Evolutionary conservation across 1,140 invertebrate species (phyloP), one percentile per base, ranked within the genome.

Genomic region (Venturia canescens): DNA sequence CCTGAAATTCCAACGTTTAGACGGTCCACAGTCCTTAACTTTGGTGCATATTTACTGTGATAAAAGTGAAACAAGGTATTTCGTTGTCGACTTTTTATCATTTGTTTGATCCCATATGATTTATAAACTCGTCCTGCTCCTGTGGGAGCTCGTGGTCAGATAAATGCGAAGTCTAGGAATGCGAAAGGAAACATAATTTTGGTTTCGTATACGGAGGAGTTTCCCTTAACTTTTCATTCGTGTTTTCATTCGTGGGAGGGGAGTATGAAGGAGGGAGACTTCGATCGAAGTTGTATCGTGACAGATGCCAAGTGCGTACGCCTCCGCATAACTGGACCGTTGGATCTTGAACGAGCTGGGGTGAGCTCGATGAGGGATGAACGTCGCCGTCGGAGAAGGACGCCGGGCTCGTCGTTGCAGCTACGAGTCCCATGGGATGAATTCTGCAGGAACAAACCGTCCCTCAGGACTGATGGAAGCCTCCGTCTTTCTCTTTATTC

Each of bases 391-490:
- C 23, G 23, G 27, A 50, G 31, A 67, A 67, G 44, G 48, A 50
- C 50, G 80, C 50, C 53, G 69, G 79, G 63, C 78, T 50, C 76
- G 81, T 18, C 69, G 78, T 66, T 7, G 23, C 16, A 29, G 63
- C 63, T 27, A 27, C 70, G 70, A 57, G 72, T 90, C 91, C 86
- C 91, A 77, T 44, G 90, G 89, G 90, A 66, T 15, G 63, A 90
- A 81, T 87, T 78, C 84, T 85, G 83, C 85, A 80, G 86, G 86
- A 88, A 90, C 90, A 91, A 91, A 90, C 87, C 85, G 83, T 90
- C 88, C 86, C 89, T 84, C 72, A 86, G 86, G 89, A 66, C 63
- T 16, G 26, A 1, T n/a, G 18, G 23, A 75, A 16, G 27, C 18
- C 23, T 29, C 21, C 50, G 29, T 23, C 34, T 60, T 38, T 60